A percentile compares a stretch with the other conserved stretches of the same genome.
Conservation (phyloP, 2,888 invertebrate genomes). For the Hipparchia sbordonii region DNA sequence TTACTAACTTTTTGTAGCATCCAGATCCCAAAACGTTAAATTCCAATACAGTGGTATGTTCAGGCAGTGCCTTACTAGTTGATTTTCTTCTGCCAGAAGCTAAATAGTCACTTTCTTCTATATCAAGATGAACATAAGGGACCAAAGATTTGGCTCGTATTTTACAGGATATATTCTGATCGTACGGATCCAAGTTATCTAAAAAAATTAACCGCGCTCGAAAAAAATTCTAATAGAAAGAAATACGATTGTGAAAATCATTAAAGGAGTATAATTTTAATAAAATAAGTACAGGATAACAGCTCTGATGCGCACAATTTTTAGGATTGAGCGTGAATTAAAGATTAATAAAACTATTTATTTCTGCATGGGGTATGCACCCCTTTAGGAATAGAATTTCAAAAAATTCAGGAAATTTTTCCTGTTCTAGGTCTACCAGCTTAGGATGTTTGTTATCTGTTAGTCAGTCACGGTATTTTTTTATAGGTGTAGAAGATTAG, state of each 20-base stretch:
- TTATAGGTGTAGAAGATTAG: no score
- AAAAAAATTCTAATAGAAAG: not conserved
- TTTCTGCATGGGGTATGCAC: no score
- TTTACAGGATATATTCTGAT: slow-evolving; percentile 78
- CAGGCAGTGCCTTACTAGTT: slow-evolving; percentile 66
- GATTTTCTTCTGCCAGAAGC: slow-evolving; percentile 69
- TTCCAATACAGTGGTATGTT: slow-evolving; percentile 83
- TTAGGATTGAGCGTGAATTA: no score
- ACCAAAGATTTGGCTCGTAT: slow-evolving; percentile 84
- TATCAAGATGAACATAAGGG: slow-evolving; percentile 87
- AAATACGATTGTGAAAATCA: not conserved
- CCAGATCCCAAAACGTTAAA: slow-evolving; percentile 86
- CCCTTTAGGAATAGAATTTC: no score
- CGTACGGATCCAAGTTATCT: slow-evolving; percentile 79
- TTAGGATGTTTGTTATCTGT: no score
- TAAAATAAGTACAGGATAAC: not conserved
- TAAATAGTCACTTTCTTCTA: slow-evolving; percentile 86
- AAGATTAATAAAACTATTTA: no score
- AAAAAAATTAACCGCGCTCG: slow-evolving; percentile 22
- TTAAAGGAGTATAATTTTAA: not conserved
- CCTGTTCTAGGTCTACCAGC: no score
- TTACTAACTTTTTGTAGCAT: slow-evolving; percentile 73
- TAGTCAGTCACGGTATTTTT: no score
- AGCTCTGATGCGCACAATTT: no score
- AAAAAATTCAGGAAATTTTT: no score